Evolutionary conservation across 2,888 invertebrate genomes (phyloP), one percentile per base, ranked within the genome.

Genomic region (Nemotelus pantherinus): DNA sequence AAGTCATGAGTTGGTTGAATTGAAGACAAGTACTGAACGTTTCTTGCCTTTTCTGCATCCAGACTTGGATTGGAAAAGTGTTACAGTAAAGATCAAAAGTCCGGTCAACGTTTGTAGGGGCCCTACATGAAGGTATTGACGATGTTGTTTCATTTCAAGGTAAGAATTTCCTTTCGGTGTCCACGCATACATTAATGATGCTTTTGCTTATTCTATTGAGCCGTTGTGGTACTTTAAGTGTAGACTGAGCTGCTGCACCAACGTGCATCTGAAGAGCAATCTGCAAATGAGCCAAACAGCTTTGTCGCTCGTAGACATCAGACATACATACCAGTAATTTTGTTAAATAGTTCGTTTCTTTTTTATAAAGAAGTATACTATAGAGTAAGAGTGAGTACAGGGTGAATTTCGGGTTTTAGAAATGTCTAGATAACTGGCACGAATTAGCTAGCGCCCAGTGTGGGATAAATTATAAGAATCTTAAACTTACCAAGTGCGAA

Each of bases 71-170:
- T 25, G 25, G 25, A 55, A 25, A 60, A 60, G 58, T 44, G 58
- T 57, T 58, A 72, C 72, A 72, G 58, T 57, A 72, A 72, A 60
- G 72, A 58, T 72, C 72, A 60, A 72, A 72, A 72, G 53, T 72
- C 53, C 72, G 60, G 45, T 72, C 72, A 57, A 45, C 10, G 47
- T 65, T 65, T 65, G 45, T 25, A 9, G 43, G 65, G 43, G 25
- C 43, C n/a, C n/a, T 2, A 25, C 53, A 10, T 68, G 53, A 68
- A 68, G 68, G 53, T 50, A 25, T 48, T 68, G 68, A 63, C 47
- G 65, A 45, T 47, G 41, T 45, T 45, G 39, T 65, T 3, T 57
- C 57, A 47, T 45, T 68, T 50, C 50, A 39, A 47, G 50, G 39
- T 41, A 63, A 68, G 68, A 68, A 68, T 68, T 68, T 68, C 44